These are phyloP conservation scores for Parnassius mnemosyne DNA, from an alignment of 2,888 invertebrate genomes.

Conservation along the genomic window DNA sequence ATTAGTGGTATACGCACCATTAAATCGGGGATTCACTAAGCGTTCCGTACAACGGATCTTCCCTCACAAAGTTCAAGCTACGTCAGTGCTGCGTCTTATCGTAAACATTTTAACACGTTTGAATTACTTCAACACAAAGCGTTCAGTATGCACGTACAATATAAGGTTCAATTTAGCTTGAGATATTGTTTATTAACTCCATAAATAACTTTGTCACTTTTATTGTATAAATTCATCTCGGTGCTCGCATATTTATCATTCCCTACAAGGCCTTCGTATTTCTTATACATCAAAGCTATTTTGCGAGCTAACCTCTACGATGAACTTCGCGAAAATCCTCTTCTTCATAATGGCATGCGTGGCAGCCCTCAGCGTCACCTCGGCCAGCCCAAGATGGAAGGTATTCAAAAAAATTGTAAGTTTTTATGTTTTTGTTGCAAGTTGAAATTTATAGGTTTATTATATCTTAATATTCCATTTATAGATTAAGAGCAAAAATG, in stretches of 20 bases:
- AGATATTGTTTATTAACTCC: neutral
- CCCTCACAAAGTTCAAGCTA: neutral
- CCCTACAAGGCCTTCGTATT: neutral
- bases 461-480: no score
- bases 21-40: neutral
- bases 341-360: conserved; percentile 48
- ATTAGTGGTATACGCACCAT: neutral
- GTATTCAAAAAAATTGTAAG: conserved; percentile 55
- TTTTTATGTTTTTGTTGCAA: conserved; percentile 16
- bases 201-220: neutral
- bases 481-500: no score
- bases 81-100: neutral
- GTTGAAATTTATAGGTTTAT: no score
- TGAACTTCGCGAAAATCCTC: conserved; percentile 41
- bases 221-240: conserved; percentile 6
- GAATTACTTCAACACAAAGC: neutral
- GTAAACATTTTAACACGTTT: neutral
- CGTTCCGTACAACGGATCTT: neutral
- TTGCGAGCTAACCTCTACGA: neutral
- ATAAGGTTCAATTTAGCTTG: neutral
- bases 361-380: conserved; percentile 39
- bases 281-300: neutral
- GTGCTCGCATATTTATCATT: conserved; percentile 5
- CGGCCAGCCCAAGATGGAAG: conserved; percentile 48
- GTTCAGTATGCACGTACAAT: neutral